phyloP scores from a whole-genome alignment of 2,113 vertebrate genomes.

The Scortum barcoo region DNA sequence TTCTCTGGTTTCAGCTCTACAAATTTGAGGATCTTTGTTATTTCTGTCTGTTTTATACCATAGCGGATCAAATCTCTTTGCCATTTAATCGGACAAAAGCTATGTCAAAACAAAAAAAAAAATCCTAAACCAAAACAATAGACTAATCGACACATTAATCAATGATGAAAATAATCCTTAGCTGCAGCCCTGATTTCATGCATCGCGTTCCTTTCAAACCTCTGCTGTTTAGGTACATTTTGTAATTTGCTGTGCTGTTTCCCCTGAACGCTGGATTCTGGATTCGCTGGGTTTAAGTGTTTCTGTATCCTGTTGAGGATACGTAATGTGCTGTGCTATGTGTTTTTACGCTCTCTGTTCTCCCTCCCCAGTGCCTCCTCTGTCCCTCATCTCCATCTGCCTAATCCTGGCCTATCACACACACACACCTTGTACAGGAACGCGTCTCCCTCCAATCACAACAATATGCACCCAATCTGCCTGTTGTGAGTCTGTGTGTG shows the following conservation, averaged over 20 bases:
- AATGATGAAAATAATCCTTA: background rate
- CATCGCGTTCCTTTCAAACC: background rate
- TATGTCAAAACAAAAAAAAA: background rate
- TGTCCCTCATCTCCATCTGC: conserved; percentile 43
- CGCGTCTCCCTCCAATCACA: conserved; percentile 33
- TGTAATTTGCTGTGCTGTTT: conserved; percentile 28
- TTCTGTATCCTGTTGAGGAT: conserved; percentile 39
- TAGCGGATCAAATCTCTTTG: background rate
- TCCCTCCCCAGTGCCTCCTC: conserved; percentile 2
- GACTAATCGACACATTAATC: background rate
- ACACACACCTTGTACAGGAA: conserved; percentile 38
- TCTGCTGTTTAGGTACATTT: conserved; percentile 2
- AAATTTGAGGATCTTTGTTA: background rate
- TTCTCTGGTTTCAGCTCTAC: background rate
- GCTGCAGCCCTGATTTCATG: background rate
- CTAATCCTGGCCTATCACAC: conserved; percentile 52
- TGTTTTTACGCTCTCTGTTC: conserved; percentile 23
- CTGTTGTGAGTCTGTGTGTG: background rate
- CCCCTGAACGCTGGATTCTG: background rate
- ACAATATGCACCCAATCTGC: conserved; percentile 30
- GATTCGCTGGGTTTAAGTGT: conserved; percentile 16
- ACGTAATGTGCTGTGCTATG: conserved; percentile 23
- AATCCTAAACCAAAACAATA: background rate
- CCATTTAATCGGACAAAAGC: background rate
- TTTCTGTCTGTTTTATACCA: background rate